phyloP scores from a whole-genome alignment of 2,888 invertebrate genomes.

The Leptinotarsa juncta region DNA sequence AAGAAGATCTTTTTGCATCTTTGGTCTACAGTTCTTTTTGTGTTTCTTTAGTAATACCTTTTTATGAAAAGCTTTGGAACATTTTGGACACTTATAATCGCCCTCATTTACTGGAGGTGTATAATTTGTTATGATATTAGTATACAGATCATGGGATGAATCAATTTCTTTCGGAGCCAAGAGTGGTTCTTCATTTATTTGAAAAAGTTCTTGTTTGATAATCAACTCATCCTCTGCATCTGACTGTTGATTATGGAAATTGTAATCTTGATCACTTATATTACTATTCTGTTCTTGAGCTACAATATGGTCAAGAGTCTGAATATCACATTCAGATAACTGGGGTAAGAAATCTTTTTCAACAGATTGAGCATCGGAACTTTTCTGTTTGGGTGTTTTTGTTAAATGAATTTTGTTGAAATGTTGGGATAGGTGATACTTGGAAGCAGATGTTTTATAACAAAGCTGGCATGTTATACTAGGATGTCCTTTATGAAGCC shows the following conservation, averaged over 20 bases:
- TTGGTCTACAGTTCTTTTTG: constrained; percentile 69
- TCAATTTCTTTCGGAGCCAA: constrained; percentile 63
- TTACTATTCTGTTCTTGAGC: constrained; percentile 47
- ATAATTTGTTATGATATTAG: constrained; percentile 65
- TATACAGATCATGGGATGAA: constrained; percentile 62
- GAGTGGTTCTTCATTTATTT: constrained; percentile 37
- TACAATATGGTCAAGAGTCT: constrained; percentile 59
- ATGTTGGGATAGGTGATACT: constrained; percentile 70
- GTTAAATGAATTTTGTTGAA: constrained; percentile 68
- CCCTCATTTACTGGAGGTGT: constrained; percentile 65
- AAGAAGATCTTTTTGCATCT: constrained; percentile 68
- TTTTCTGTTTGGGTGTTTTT: constrained; percentile 45
- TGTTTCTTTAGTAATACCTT: constrained; percentile 70
- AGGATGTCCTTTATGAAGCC: constrained; percentile 71
- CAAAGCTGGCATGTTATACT: constrained; percentile 72
- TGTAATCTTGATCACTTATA: constrained; percentile 37
- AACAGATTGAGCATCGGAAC: neutral
- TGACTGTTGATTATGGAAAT: constrained; percentile 43
- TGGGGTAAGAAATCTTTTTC: constrained; percentile 52
- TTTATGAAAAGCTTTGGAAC: constrained; percentile 70
- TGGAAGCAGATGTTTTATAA: constrained; percentile 71
- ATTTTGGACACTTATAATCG: constrained; percentile 69
- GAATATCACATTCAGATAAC: constrained; percentile 60
- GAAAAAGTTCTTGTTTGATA: constrained; percentile 37
- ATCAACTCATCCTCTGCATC: constrained; percentile 23